A percentile compares a stretch with the other conserved stretches of the same genome.
Conservation (phyloP, 2,797 vertebrate species). For the Natrix natrix region DNA sequence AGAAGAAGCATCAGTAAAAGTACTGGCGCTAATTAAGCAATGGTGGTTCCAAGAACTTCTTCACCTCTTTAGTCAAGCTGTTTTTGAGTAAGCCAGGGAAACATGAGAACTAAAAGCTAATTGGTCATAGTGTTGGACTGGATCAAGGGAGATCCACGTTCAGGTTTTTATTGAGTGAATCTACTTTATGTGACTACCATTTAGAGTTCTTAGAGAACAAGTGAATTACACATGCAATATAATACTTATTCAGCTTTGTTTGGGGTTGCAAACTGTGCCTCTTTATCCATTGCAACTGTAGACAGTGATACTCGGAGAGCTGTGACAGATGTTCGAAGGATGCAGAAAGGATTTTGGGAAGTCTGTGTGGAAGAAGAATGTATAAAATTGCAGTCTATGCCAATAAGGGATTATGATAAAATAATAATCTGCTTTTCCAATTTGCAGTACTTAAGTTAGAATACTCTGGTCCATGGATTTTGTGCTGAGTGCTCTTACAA, state of each 20-base stretch:
- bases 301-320: not conserved
- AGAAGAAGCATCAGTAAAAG: not conserved
- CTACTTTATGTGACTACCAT: not conserved
- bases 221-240: not conserved
- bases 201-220: not conserved
- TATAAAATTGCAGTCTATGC: not conserved
- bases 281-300: not conserved
- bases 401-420: not conserved
- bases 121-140: not conserved
- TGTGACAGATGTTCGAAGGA: not conserved
- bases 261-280: not conserved
- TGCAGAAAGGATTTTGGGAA: not conserved
- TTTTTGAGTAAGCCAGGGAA: not conserved
- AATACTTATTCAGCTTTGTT: not conserved
- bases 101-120: not conserved
- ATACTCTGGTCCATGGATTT: not conserved
- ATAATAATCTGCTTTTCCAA: not conserved
- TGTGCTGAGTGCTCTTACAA: not conserved
- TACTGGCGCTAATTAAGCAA: not conserved
- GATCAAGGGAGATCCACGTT: not conserved
- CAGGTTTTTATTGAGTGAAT: not conserved
- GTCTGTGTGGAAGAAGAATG: not conserved
- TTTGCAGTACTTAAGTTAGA: not conserved
- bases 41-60: not conserved
- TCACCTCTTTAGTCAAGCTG: not conserved